These are phyloP conservation scores for Sialia sialis DNA, from an alignment of 2,113 vertebrate genomes.

Conservation along the genomic window DNA sequence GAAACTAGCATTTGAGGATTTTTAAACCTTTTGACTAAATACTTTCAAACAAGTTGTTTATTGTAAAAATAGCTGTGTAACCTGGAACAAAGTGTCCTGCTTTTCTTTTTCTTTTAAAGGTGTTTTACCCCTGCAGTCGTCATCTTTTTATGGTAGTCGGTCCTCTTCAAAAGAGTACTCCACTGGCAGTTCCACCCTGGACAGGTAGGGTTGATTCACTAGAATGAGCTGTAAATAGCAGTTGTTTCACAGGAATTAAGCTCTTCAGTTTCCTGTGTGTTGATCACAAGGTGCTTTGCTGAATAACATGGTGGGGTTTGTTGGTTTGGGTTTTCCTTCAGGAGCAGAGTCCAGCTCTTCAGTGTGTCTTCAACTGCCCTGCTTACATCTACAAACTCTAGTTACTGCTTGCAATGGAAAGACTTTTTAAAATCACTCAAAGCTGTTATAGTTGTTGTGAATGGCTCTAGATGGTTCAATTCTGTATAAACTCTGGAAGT, in stretches of 20 bases:
- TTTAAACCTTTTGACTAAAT: not conserved
- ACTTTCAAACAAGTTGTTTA: not conserved
- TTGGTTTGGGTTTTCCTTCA: not conserved
- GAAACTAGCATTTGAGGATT: not conserved
- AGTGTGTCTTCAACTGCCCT: not conserved
- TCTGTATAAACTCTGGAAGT: not conserved
- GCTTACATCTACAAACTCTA: not conserved
- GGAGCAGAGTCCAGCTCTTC: not conserved
- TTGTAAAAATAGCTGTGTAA: not conserved
- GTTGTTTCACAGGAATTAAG: not conserved
- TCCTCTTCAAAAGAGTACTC: slow-evolving; percentile 85
- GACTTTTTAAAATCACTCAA: not conserved
- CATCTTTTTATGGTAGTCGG: slow-evolving; percentile 90
- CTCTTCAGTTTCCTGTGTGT: not conserved
- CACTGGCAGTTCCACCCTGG: slow-evolving; percentile 80
- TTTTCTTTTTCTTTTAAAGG: slow-evolving; percentile 64
- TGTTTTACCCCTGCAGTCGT: slow-evolving; percentile 87
- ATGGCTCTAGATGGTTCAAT: not conserved
- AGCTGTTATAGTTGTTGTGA: not conserved
- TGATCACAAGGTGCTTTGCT: not conserved
- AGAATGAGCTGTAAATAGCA: not conserved
- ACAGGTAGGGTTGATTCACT: slow-evolving; percentile 77
- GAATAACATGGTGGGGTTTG: not conserved
- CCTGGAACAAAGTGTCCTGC: not conserved
- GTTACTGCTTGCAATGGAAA: not conserved